phyloP scores from a whole-genome alignment of 2,113 vertebrate species.

The Bostrychus sinensis region DNA sequence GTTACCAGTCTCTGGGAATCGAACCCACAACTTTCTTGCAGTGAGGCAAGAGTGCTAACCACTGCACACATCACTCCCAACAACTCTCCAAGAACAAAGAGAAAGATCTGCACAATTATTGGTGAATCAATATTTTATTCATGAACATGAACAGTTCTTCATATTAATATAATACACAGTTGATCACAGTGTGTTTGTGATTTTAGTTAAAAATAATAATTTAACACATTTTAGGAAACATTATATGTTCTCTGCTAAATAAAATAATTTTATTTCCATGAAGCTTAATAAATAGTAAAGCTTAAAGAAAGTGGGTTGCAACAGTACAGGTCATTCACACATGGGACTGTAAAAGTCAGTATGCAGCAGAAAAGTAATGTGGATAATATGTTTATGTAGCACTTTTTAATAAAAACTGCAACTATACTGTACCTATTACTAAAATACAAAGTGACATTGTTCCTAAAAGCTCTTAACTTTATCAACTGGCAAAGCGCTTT shows the following conservation, averaged over 20 bases:
- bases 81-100: neutral
- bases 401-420: neutral
- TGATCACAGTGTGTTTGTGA: conserved; percentile 24
- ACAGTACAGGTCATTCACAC: neutral
- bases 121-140: neutral
- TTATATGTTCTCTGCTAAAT: neutral
- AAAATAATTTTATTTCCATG: neutral
- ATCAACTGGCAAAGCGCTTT: neutral
- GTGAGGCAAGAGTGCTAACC: too few species aligned
- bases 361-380: too few species aligned
- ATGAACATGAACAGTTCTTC: conserved; percentile 5
- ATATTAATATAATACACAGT: conserved; percentile 42
- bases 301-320: neutral
- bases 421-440: neutral
- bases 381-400: neutral
- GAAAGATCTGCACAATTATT: too few species aligned
- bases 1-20: too few species aligned
- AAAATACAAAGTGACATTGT: neutral
- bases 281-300: conserved; percentile 48
- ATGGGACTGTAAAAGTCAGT: too few species aligned
- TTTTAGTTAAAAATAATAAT: conserved; percentile 16
- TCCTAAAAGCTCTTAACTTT: neutral
- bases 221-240: neutral
- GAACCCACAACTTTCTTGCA: too few species aligned
- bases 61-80: too few species aligned